A percentile compares a stretch with the other conserved stretches of the same genome.
phyloP scores from a whole-genome alignment of 2,113 vertebrate genomes.

The Megaceryle torquata region DNA sequence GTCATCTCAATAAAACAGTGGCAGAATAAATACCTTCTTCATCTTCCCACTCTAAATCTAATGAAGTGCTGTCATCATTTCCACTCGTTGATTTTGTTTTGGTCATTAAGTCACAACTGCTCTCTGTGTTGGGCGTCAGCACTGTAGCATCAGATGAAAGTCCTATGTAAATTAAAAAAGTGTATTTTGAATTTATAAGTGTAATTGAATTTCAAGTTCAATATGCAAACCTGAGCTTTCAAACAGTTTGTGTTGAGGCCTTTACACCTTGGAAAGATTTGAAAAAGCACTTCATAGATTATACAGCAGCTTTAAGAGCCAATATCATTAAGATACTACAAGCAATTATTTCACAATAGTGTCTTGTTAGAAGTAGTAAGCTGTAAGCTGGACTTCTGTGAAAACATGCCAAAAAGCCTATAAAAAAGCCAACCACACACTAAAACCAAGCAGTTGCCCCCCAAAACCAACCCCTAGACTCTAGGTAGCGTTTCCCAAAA shows the following conservation, averaged over 20 bases:
- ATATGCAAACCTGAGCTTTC: neutral
- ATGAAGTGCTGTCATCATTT: slow-evolving; percentile 91
- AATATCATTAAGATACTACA: neutral
- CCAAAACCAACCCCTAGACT: neutral
- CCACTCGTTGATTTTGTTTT: slow-evolving; percentile 89
- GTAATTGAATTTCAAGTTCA: neutral
- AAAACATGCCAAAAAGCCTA: neutral
- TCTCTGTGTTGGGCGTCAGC: slow-evolving; percentile 92
- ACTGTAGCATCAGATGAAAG: slow-evolving; percentile 89
- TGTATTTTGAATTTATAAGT: neutral
- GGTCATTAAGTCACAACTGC: slow-evolving; percentile 93
- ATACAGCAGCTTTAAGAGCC: neutral
- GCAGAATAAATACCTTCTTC: slow-evolving; percentile 86
- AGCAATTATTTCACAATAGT: neutral
- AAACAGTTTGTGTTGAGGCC: neutral
- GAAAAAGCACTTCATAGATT: neutral
- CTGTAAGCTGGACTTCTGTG: neutral
- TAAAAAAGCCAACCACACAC: neutral
- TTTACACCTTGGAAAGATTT: neutral
- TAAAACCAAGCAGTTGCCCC: neutral
- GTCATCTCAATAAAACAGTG: neutral
- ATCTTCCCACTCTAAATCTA: slow-evolving; percentile 98
- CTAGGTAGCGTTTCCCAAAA: neutral
- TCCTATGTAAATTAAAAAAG: slow-evolving; percentile 70
- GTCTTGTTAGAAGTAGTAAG: neutral